Percentiles rank a stretch among this genome's conserved stretches.
Conservation (phyloP, 2,797 vertebrate genomes). For the Anisognathus igniventris region DNA sequence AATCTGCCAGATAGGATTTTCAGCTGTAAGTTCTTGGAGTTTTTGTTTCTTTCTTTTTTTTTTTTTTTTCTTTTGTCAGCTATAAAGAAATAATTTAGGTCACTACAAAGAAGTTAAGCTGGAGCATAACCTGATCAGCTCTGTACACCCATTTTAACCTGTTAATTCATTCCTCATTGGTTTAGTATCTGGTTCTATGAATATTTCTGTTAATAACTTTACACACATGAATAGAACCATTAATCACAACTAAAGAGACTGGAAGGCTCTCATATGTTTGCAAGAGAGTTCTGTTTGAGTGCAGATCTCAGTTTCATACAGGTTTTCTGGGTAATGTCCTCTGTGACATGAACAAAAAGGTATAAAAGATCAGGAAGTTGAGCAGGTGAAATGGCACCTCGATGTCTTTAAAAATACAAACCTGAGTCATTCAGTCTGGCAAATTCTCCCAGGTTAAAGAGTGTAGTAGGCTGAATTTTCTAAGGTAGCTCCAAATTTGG, state of each 20-base stretch:
- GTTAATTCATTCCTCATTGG: not conserved
- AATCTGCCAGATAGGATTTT: not conserved
- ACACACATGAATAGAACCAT: constrained; percentile 7
- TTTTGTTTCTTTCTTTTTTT: not conserved
- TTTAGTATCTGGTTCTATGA: constrained; percentile 12
- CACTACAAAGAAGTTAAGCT: not conserved
- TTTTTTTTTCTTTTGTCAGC: not conserved
- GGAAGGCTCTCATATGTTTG: constrained; percentile 17
- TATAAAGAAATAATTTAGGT: not conserved
- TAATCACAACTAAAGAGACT: constrained; percentile 32
- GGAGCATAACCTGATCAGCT: not conserved
- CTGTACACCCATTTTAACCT: not conserved
- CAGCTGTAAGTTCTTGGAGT: not conserved
- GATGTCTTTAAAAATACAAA: not conserved
- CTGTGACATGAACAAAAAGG: fast-evolving
- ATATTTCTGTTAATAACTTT: constrained; percentile 35
- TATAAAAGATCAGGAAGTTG: not conserved
- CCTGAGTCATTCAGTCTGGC: not conserved
- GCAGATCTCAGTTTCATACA: not conserved
- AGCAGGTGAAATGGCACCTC: not conserved
- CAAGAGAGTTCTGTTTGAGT: not conserved
- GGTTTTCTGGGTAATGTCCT: not conserved
- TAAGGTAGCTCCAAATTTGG: not conserved
- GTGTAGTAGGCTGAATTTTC: not conserved
- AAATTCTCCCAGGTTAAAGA: not conserved